Base-by-base conservation (phyloP, 2,113 vertebrate species). In the Dryoscopus gambensis region DNA sequence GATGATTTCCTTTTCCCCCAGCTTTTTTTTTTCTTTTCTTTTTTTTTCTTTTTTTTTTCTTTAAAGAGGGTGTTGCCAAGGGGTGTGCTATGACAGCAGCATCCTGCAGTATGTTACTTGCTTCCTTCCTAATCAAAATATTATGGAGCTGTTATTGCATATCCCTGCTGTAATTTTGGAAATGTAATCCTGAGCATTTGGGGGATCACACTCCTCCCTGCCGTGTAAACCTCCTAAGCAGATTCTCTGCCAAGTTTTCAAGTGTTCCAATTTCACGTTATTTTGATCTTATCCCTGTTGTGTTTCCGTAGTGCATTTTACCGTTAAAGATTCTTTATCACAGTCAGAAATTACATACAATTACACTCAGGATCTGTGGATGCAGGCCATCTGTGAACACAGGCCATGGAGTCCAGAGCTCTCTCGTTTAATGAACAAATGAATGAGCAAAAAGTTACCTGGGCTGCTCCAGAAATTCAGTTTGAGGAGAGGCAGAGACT, bases 61-160 rank as follows among this genome's bases (percentile, higher is more conserved):
- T 78, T 62, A 57, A 67, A 15, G 15, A 79, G 27, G 50, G 21
- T 91, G 35, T 55, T 97, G 95, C 67, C 87, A 91, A 79, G 24
- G 82, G 55, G 28, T 92, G 33, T 70, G 52, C 79, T 70, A 33
- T 47, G 52, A 67, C 71, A 91, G 87, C 75, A 70, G 30, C 59
- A 84, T 86, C 79, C 87, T 80, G 47, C 56, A 84, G 63, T 86
- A 93, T 86, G 71, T 78, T 88, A 90, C 93, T 96, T 93, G 47
- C 65, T 94, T 96, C 64, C 85, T 92, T 92, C 69, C 50, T 84
- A 93, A 92, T 90, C 79, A 90, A 96, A 94, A 95, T 70, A 93
- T 94, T 94, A 86, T 88, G 95, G 71, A 93, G 37, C 47, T 86
- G 87, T 96, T 94, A 86, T 67, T 96, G 50, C 75, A 77, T 77